A percentile compares a stretch with the other conserved stretches of the same genome.
Evolutionary conservation across 2,888 invertebrate genomes (phyloP).

Genomic region (Sthenelais limicola): DNA sequence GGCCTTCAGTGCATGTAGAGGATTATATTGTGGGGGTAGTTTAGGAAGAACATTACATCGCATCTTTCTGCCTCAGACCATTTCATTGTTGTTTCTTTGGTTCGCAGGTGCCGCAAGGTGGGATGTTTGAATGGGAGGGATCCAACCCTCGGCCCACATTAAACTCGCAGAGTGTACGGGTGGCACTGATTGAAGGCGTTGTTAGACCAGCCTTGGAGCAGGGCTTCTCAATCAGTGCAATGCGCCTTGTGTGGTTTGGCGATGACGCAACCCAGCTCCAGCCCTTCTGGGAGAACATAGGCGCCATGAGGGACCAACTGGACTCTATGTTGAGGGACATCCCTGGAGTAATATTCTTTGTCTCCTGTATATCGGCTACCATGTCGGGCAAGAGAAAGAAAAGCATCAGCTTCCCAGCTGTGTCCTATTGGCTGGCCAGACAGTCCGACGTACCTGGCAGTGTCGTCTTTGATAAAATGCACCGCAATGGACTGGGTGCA

Average conservation of each 20-base stretch:
- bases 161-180: conserved; percentile 12
- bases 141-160: conserved; percentile 12
- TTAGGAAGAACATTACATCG: too few relatives aligned
- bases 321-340: conserved; percentile 3
- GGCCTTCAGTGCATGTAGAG: too few relatives aligned
- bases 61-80: too few relatives aligned
- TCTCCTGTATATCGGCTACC: conserved; percentile 17
- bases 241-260: conserved; percentile 26
- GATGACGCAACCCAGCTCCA: conserved; percentile 16
- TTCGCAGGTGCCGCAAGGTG: conserved; percentile 27
- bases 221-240: conserved; percentile 5
- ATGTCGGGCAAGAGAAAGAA: conserved; percentile 30
- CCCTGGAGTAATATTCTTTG: conserved; percentile 26
- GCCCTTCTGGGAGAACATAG: conserved; percentile 34
- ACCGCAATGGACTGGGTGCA: conserved; percentile 21
- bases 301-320: neutral
- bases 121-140: conserved; percentile 34
- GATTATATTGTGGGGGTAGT: too few relatives aligned
- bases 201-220: conserved; percentile 13
- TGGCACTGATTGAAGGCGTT: conserved; percentile 1
- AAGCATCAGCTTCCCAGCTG: conserved; percentile 15
- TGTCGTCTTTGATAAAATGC: conserved; percentile 18
- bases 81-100: too few relatives aligned
- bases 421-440: conserved; percentile 13
- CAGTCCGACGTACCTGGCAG: neutral